These are phyloP conservation scores for Pungitius pungitius DNA, from an alignment of 2,113 vertebrate species.

Conservation along the genomic window DNA sequence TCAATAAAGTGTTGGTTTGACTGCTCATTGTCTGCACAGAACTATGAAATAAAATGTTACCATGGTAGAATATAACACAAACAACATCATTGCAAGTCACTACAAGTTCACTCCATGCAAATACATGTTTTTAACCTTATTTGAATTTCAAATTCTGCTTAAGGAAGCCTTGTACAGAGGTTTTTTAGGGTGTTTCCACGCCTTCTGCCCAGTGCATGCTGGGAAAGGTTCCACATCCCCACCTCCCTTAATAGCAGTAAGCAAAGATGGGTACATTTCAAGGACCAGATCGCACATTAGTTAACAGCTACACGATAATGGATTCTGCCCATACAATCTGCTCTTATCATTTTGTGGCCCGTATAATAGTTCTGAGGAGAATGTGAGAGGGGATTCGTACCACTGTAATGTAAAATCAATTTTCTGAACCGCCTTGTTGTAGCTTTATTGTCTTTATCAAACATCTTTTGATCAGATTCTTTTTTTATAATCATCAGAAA, in stretches of 20 bases:
- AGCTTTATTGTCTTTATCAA: neutral
- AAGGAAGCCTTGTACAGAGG: neutral
- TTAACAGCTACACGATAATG: neutral
- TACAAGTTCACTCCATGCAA: neutral
- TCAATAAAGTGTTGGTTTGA: neutral
- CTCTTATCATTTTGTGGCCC: neutral
- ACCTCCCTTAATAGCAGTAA: neutral
- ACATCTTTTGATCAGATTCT: neutral
- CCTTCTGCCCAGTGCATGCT: constrained; percentile 22
- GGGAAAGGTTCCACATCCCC: constrained; percentile 16
- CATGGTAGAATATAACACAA: neutral
- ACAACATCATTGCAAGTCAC: neutral
- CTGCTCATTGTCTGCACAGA: neutral
- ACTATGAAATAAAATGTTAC: neutral
- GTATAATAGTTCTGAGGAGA: neutral
- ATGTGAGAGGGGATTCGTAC: neutral
- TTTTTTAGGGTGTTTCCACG: neutral
- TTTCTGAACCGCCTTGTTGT: no score
- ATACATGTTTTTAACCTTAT: neutral
- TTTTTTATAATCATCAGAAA: neutral
- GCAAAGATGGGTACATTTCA: neutral
- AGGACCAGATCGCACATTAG: neutral
- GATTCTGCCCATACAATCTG: neutral
- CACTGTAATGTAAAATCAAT: neutral
- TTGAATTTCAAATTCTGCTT: constrained; percentile 32